These are phyloP conservation scores for Nothobranchius kuhntae DNA, from an alignment of 2,113 vertebrate genomes.

Conservation along the genomic window DNA sequence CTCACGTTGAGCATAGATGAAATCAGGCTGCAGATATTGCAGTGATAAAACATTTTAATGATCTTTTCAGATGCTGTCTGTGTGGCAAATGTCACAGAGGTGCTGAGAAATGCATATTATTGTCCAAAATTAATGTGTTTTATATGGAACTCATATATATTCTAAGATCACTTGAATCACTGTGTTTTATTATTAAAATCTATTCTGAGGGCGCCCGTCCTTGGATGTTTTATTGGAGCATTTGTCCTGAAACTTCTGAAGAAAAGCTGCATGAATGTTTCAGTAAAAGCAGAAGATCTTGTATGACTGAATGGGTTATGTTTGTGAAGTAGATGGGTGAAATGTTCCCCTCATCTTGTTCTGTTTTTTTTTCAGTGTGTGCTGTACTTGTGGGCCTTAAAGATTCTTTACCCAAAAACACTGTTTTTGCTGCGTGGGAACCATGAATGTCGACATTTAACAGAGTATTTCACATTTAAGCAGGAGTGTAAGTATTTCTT, in stretches of 20 bases:
- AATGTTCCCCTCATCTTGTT: slow-evolving; percentile 9
- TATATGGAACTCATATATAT: not conserved
- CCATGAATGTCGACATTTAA: slow-evolving; percentile 99
- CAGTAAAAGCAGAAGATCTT: too few relatives aligned
- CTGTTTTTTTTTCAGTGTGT: slow-evolving; percentile 86
- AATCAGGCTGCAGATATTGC: slow-evolving; percentile 53
- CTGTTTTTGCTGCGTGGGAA: slow-evolving; percentile 99
- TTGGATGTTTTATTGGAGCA: slow-evolving; percentile 17
- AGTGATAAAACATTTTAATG: slow-evolving; percentile 44
- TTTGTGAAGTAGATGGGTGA: slow-evolving; percentile 15
- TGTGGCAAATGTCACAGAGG: slow-evolving; percentile 40
- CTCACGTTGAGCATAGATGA: slow-evolving; percentile 51
- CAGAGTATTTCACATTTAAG: slow-evolving; percentile 99
- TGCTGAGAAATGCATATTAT: slow-evolving; percentile 40
- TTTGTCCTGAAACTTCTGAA: slow-evolving; percentile 19
- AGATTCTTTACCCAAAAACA: slow-evolving; percentile 99
- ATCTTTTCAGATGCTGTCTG: slow-evolving; percentile 42
- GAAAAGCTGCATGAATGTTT: slow-evolving; percentile 12
- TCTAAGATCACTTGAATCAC: slow-evolving; percentile 11
- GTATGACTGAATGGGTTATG: slow-evolving; percentile 10
- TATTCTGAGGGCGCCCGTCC: slow-evolving; percentile 34
- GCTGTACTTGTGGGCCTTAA: slow-evolving; percentile 99
- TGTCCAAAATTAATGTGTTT: slow-evolving; percentile 17
- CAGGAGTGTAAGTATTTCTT: slow-evolving; percentile 94
- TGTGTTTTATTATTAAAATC: slow-evolving; percentile 53